Evolutionary conservation across 2,888 invertebrate species (phyloP).

Genomic region (Brachylomia viminalis): DNA sequence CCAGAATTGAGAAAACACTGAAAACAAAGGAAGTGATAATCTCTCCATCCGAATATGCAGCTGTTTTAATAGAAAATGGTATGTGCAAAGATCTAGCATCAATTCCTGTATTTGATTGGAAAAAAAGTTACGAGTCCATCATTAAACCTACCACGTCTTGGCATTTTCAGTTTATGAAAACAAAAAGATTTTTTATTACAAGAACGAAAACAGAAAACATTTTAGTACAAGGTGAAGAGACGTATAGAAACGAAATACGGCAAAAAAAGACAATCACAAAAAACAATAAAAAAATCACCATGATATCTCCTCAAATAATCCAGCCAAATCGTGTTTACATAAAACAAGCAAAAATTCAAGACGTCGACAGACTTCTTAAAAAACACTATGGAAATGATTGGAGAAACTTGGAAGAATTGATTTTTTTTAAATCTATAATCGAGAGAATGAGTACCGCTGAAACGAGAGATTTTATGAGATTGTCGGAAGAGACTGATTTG

Average conservation of each 20-base stretch:
- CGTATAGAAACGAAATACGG: too few species aligned
- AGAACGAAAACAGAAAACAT: not conserved
- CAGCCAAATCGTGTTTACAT: not conserved
- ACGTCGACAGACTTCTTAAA: not conserved
- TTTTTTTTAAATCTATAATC: too few species aligned
- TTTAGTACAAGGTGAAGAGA: not conserved
- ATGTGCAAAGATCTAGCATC: not conserved
- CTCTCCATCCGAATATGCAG: not conserved
- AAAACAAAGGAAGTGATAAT: constrained; percentile 20
- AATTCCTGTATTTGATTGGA: constrained; percentile 5
- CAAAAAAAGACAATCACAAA: too few species aligned
- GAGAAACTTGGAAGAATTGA: constrained; percentile 1
- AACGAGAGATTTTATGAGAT: too few species aligned
- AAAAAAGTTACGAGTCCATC: not conserved
- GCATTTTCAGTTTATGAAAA: not conserved
- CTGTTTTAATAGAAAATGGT: constrained; percentile 5
- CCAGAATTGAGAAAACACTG: constrained; percentile 40
- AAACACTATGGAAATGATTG: not conserved
- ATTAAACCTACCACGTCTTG: not conserved
- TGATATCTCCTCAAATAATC: not conserved
- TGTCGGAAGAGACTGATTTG: too few species aligned
- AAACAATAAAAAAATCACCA: not conserved
- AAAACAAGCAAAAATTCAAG: not conserved
- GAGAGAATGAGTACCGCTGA: too few species aligned
- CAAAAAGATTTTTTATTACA: not conserved